Percentiles rank a stretch among this genome's conserved stretches.
Conservation (phyloP, 1,140 invertebrate species). For the Penaeus japonicus region DNA sequence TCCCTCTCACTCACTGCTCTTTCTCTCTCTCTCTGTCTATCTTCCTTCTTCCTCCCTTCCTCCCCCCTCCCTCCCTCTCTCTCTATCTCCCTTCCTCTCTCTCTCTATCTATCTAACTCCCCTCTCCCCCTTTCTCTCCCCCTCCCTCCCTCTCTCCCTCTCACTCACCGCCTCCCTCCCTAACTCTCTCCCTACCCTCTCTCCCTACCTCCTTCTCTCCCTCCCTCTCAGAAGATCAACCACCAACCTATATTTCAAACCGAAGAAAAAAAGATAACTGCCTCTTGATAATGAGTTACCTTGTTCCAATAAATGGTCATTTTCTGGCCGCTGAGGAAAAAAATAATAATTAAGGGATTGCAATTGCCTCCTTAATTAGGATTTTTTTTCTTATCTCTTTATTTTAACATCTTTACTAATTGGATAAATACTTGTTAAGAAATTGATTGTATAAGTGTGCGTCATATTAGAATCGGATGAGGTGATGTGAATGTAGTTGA, state of each 20-base stretch:
- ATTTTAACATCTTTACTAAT: no score
- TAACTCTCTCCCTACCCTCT: background rate
- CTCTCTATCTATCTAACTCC: background rate
- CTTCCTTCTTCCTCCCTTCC: background rate
- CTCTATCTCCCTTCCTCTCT: conserved; percentile 1
- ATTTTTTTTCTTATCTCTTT: no score
- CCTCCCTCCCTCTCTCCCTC: background rate
- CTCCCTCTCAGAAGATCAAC: background rate
- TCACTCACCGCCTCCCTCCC: background rate
- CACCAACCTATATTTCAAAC: background rate
- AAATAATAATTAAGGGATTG: no score
- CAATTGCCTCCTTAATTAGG: no score
- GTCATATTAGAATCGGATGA: no score
- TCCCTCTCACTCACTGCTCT: background rate
- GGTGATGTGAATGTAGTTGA: no score
- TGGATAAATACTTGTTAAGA: no score
- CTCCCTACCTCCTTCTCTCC: background rate
- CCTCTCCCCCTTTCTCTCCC: background rate
- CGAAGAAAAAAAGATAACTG: background rate
- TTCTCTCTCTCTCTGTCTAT: background rate
- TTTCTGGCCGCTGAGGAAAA: no score
- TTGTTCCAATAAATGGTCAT: no score
- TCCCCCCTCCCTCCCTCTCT: background rate
- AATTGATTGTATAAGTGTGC: no score
- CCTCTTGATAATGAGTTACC: no score